Conservation (phyloP, 2,888 invertebrate species). For the Gerris lacustris region DNA sequence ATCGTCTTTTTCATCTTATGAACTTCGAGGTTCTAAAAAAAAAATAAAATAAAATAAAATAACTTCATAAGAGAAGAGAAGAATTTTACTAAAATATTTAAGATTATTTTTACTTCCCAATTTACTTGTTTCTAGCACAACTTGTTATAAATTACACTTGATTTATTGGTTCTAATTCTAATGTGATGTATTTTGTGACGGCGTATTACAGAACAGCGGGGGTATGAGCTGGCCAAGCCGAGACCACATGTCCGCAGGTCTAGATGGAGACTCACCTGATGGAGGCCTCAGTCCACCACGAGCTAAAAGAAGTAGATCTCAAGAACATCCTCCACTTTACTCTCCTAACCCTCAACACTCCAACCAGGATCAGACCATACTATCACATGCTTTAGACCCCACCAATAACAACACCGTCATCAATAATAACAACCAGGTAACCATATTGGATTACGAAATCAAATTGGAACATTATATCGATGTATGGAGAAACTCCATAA, state of each 20-base stretch:
- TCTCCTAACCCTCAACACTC: constrained; percentile 4
- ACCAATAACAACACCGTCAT: constrained; percentile 21
- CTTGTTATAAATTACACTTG: too few relatives aligned
- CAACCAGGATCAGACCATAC: constrained; percentile 39
- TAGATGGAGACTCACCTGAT: constrained; percentile 2
- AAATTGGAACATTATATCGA: background rate
- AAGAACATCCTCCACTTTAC: constrained; percentile 23
- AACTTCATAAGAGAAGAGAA: too few relatives aligned
- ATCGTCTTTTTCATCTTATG: too few relatives aligned
- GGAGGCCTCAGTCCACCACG: constrained; percentile 29
- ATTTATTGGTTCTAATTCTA: too few relatives aligned
- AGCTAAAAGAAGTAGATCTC: constrained; percentile 29
- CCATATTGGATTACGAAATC: background rate
- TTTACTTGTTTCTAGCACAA: too few relatives aligned
- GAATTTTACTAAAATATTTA: too few relatives aligned
- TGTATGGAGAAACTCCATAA: too few relatives aligned
- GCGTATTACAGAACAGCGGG: background rate
- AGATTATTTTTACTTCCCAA: too few relatives aligned
- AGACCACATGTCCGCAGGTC: background rate
- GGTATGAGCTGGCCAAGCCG: background rate
- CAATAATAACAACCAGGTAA: constrained; percentile 23
- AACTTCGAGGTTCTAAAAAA: too few relatives aligned
- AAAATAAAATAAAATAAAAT: too few relatives aligned
- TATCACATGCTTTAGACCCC: constrained; percentile 65
- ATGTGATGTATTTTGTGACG: too few relatives aligned